These are phyloP conservation scores for Chauna torquata DNA, from an alignment of 2,113 vertebrate genomes.

Conservation along the genomic window DNA sequence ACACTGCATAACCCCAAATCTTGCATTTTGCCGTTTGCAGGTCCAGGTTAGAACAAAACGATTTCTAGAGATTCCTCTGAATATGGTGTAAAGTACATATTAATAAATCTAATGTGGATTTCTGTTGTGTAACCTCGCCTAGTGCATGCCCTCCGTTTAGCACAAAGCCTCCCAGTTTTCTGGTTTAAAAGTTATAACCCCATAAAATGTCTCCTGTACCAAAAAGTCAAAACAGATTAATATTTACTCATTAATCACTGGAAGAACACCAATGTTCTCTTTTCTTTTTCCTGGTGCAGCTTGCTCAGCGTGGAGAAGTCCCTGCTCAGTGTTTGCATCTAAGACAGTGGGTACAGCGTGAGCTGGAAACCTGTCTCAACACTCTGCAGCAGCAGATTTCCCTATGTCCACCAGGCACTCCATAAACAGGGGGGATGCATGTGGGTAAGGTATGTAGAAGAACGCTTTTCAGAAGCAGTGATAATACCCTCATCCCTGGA, in stretches of 20 bases:
- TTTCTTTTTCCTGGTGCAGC: background rate
- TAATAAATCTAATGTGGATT: background rate
- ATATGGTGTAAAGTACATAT: background rate
- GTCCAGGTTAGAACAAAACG: background rate
- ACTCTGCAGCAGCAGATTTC: background rate
- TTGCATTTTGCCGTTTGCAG: background rate
- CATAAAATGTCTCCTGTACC: background rate
- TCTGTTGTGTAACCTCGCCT: background rate
- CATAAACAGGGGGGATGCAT: no score
- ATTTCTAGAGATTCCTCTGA: background rate
- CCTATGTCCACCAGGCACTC: accelerated
- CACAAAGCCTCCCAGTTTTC: background rate
- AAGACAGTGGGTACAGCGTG: background rate
- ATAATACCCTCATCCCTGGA: background rate
- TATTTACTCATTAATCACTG: background rate
- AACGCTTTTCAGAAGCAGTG: background rate
- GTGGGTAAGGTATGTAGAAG: background rate
- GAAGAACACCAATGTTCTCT: background rate
- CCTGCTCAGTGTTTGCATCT: background rate
- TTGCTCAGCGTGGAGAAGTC: background rate
- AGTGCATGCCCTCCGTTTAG: background rate
- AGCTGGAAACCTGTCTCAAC: background rate
- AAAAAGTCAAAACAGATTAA: background rate
- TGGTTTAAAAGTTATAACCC: background rate
- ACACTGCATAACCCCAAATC: background rate